These are phyloP conservation scores for Pampusana beccarii DNA, from an alignment of 2,113 vertebrate species.

Conservation along the genomic window DNA sequence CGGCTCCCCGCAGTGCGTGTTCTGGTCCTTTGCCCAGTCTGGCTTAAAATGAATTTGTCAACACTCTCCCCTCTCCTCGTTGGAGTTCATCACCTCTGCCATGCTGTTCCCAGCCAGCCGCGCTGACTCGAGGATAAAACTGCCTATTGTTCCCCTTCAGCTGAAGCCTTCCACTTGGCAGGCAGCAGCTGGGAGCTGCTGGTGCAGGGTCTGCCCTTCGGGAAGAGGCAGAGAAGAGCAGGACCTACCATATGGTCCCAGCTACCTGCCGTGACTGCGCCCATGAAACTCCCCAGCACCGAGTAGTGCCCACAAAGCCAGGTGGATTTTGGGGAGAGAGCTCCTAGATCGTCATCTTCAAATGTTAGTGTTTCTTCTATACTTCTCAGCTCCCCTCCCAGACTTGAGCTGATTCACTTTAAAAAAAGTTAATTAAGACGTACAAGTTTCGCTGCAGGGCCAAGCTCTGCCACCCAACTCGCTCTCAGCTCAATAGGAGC, in stretches of 20 bases:
- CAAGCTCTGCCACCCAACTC: not conserved
- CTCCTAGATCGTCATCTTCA: not conserved
- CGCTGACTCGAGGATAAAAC: conserved; percentile 51
- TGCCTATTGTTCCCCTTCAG: conserved; percentile 49
- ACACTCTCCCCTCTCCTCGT: conserved; percentile 56
- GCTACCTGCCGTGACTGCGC: not conserved
- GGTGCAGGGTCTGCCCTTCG: not conserved
- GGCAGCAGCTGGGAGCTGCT: conserved; percentile 37
- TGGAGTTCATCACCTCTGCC: conserved; percentile 66
- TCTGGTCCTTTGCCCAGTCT: conserved; percentile 53
- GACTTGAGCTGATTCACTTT: not conserved
- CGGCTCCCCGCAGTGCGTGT: not conserved
- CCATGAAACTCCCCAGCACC: not conserved
- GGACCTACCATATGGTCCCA: not conserved
- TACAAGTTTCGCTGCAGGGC: not conserved
- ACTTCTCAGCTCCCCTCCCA: not conserved
- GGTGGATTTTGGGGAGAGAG: not conserved
- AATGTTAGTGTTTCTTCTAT: not conserved
- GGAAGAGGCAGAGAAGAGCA: conserved; percentile 3
- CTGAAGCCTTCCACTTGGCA: conserved; percentile 31
- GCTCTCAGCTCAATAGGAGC: not conserved
- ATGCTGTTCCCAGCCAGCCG: conserved; percentile 38
- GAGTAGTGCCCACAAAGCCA: rapidly evolving
- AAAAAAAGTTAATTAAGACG: conserved; percentile 9
- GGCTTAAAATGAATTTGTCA: conserved; percentile 66